Percentiles rank a stretch among this genome's conserved stretches.
These are phyloP conservation scores for Conger conger DNA, from an alignment of 2,113 vertebrate species.

Conservation along the genomic window DNA sequence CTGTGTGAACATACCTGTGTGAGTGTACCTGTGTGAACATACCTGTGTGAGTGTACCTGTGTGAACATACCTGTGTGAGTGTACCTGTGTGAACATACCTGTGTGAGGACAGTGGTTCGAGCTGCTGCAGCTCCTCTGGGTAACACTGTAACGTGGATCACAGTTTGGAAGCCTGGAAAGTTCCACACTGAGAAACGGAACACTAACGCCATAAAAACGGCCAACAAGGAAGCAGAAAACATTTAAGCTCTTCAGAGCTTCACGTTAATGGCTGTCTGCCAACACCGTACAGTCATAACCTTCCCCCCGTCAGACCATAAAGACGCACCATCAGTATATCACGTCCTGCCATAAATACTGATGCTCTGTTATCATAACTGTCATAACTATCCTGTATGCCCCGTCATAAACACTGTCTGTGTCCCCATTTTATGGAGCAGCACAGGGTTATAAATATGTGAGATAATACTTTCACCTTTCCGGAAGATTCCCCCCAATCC, in stretches of 20 bases:
- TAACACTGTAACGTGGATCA: not conserved
- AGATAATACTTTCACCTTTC: not conserved
- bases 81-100: not conserved
- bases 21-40: no score
- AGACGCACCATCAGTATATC: not conserved
- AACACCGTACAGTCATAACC: not conserved
- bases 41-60: no score
- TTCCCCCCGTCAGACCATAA: not conserved
- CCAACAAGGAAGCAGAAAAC: not conserved
- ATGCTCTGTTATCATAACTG: not conserved
- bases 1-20: no score
- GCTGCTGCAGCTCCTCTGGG: not conserved
- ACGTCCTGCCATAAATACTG: not conserved
- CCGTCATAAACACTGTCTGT: not conserved
- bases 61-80: no score
- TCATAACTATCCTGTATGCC: not conserved
- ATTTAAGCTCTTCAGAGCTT: not conserved
- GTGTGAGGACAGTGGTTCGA: no score
- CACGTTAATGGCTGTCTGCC: not conserved
- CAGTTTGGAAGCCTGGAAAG: not conserved
- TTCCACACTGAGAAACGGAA: not conserved
- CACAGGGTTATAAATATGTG: not conserved
- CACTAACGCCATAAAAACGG: not conserved
- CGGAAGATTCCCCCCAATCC: not conserved
- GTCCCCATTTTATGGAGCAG: not conserved